Evolutionary conservation across 2,797 vertebrate genomes (phyloP).

Genomic region (Gephyroberyx darwinii): DNA sequence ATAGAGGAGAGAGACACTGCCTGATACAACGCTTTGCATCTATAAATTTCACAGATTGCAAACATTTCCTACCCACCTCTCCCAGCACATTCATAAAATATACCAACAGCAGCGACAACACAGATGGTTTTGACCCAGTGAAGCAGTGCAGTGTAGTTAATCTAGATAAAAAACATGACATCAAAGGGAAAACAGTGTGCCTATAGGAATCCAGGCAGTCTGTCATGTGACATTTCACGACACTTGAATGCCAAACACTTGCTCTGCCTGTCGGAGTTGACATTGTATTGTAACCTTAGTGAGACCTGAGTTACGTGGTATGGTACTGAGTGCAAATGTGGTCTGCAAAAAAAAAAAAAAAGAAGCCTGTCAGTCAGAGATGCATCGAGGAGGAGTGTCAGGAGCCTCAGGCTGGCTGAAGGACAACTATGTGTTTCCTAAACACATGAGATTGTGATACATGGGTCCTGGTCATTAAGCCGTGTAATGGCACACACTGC

Average conservation of each 20-base stretch:
- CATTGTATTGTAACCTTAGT: slow-evolving; percentile 44
- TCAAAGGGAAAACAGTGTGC: slow-evolving; percentile 53
- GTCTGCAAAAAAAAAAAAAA: not conserved
- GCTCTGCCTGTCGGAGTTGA: slow-evolving; percentile 46
- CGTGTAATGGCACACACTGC: slow-evolving; percentile 58
- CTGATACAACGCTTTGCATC: slow-evolving; percentile 39
- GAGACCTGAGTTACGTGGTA: slow-evolving; percentile 24
- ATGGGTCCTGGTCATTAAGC: slow-evolving; percentile 48
- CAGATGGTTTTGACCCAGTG: slow-evolving; percentile 67
- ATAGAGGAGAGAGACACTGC: slow-evolving; percentile 14
- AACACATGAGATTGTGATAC: not conserved
- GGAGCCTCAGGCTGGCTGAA: too few relatives aligned
- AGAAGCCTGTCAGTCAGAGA: too few relatives aligned
- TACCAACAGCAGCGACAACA: slow-evolving; percentile 57
- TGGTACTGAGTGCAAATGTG: slow-evolving; percentile 35
- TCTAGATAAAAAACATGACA: slow-evolving; percentile 61
- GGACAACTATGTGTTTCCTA: too few relatives aligned
- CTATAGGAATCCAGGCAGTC: slow-evolving; percentile 40
- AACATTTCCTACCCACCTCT: slow-evolving; percentile 63
- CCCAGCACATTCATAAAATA: slow-evolving; percentile 50
- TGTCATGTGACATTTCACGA: slow-evolving; percentile 54
- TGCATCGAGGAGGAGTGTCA: too few relatives aligned
- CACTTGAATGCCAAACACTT: slow-evolving; percentile 57
- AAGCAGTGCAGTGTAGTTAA: slow-evolving; percentile 49
- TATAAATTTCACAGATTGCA: slow-evolving; percentile 60